These are phyloP conservation scores for Marronus borbonicus DNA, from an alignment of 2,888 invertebrate genomes.

Conservation along the genomic window DNA sequence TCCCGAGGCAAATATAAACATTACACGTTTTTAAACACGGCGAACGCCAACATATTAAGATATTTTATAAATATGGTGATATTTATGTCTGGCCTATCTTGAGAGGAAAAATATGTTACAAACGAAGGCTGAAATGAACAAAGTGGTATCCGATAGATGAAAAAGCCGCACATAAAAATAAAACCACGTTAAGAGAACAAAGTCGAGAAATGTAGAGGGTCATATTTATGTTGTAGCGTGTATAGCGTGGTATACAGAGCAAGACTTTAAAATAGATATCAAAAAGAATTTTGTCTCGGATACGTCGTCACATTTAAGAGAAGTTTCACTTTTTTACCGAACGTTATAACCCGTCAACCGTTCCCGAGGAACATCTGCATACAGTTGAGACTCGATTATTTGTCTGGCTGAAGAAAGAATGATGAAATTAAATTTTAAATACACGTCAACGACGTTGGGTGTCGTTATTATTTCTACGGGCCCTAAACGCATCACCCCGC, in stretches of 20 bases:
- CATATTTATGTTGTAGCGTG: neutral
- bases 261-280: conserved; percentile 44
- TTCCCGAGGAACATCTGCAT: conserved; percentile 23
- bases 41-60: conserved; percentile 37
- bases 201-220: conserved; percentile 18
- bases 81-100: conserved; percentile 18
- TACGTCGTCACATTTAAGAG: conserved; percentile 3
- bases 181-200: conserved; percentile 7
- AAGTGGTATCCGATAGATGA: neutral
- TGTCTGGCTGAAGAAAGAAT: conserved; percentile 37
- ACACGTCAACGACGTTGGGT: conserved; percentile 39
- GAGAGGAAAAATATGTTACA: neutral
- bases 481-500: conserved; percentile 24
- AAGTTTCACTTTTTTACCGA: neutral
- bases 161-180: conserved; percentile 7
- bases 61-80: conserved; percentile 41
- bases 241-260: no score
- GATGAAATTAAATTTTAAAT: conserved; percentile 49
- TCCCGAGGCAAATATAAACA: conserved; percentile 27
- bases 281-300: conserved; percentile 40
- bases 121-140: neutral
- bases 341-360: no score
- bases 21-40: conserved; percentile 20
- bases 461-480: conserved; percentile 42
- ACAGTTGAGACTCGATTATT: conserved; percentile 43